phyloP scores from a whole-genome alignment of 2,113 vertebrate species.

The Reinhardtius hippoglossoides region DNA sequence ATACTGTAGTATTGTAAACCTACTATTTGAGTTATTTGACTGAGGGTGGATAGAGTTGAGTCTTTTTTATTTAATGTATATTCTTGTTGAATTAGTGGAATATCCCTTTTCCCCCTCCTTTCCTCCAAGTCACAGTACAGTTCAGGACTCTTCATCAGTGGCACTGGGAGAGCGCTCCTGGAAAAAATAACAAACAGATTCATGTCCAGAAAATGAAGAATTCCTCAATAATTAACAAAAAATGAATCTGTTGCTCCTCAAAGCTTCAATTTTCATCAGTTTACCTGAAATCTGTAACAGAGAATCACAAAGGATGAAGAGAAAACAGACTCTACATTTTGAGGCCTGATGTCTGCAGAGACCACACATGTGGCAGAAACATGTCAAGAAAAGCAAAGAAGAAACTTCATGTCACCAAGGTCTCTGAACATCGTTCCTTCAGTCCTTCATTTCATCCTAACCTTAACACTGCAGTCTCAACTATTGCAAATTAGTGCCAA shows the following conservation, averaged over 20 bases:
- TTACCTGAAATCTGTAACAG: background rate
- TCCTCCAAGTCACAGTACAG: constrained; percentile 4
- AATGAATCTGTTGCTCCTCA: background rate
- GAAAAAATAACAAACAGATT: constrained; percentile 2
- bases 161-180: constrained; percentile 78
- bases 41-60: constrained; percentile 48
- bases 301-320: background rate
- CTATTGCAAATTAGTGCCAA: background rate
- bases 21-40: constrained; percentile 16
- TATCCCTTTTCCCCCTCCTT: constrained; percentile 7
- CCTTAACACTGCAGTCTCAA: no score
- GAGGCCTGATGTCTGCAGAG: no score
- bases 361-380: no score
- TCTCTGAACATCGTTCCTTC: no score
- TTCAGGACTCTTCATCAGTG: constrained; percentile 76
- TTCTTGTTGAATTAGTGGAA: constrained; percentile 25
- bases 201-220: background rate
- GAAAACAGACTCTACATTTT: background rate
- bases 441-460: no score
- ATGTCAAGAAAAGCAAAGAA: no score
- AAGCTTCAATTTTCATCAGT: background rate
- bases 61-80: constrained; percentile 16
- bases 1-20: background rate
- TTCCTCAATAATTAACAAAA: background rate
- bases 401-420: no score